Percentiles rank a stretch among this genome's conserved stretches.
Evolutionary conservation across 2,797 vertebrate genomes (phyloP).

Genomic region (Anomalospiza imberbis): DNA sequence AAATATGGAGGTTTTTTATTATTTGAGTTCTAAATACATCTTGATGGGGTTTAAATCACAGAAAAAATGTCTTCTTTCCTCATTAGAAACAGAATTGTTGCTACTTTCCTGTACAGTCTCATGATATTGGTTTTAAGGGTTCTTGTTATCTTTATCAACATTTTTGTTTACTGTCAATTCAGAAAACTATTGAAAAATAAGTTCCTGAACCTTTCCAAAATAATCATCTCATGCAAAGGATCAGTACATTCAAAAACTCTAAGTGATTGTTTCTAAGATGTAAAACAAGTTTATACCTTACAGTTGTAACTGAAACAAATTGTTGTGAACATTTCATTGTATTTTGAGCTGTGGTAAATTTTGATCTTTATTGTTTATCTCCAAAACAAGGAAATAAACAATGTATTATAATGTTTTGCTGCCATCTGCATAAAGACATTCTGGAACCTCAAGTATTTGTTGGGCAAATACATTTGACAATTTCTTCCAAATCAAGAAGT

Average conservation of each 20-base stretch:
- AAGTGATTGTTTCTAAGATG: background rate
- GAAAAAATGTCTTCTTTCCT: background rate
- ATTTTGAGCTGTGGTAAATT: background rate
- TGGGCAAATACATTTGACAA: background rate
- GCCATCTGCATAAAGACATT: background rate
- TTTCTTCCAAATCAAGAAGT: background rate
- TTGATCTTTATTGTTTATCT: background rate
- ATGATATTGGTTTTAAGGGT: background rate
- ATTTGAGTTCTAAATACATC: background rate
- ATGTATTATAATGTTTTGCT: background rate
- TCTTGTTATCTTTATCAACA: background rate
- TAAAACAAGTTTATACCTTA: background rate
- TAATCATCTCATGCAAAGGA: background rate
- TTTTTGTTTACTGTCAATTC: background rate
- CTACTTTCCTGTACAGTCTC: background rate
- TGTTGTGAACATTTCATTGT: background rate
- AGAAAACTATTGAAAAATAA: background rate
- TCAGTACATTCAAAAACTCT: background rate
- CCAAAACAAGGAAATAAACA: background rate
- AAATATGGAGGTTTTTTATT: background rate
- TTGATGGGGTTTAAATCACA: background rate
- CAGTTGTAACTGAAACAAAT: slow-evolving; percentile 2
- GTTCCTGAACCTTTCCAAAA: background rate
- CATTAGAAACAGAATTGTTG: background rate
- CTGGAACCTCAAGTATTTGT: background rate